These are phyloP conservation scores for Tetramorium alpestre DNA, from an alignment of 1,140 invertebrate genomes.

Conservation along the genomic window DNA sequence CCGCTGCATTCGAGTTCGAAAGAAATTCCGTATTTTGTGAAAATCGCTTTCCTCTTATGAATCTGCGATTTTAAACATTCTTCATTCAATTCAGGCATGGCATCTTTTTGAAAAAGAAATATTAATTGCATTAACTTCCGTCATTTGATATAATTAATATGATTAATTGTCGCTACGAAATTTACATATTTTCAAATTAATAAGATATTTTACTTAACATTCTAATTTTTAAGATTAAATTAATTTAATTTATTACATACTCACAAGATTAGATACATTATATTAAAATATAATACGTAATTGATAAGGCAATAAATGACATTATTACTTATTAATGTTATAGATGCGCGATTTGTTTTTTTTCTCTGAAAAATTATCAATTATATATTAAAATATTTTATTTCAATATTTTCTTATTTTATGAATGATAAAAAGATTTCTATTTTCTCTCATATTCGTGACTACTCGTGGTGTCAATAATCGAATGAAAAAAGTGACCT, in stretches of 20 bases:
- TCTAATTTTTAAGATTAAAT: background rate
- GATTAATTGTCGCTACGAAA: background rate
- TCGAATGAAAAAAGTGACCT: slow-evolving; percentile 62
- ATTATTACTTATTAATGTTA: background rate
- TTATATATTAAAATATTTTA: slow-evolving; percentile 13
- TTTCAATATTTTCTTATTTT: background rate
- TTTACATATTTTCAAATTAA: background rate
- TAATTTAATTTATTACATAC: no score
- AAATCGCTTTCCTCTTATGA: slow-evolving; percentile 10
- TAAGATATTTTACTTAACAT: background rate
- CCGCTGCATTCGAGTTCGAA: background rate
- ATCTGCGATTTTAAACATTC: background rate
- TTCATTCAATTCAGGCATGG: background rate
- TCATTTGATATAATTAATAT: background rate
- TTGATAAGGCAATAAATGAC: no score
- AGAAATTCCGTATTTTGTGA: slow-evolving; percentile 37
- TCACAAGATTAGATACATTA: no score
- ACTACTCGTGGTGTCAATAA: slow-evolving; percentile 60
- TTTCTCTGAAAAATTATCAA: slow-evolving; percentile 5
- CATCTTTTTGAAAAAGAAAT: background rate
- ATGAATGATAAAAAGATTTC: slow-evolving; percentile 16
- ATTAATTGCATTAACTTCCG: background rate
- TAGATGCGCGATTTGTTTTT: background rate
- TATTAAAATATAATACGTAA: no score
- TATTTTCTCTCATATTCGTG: background rate